Evolutionary conservation across 2,888 invertebrate species (phyloP).

Genomic region (Drosophila yooni): DNA sequence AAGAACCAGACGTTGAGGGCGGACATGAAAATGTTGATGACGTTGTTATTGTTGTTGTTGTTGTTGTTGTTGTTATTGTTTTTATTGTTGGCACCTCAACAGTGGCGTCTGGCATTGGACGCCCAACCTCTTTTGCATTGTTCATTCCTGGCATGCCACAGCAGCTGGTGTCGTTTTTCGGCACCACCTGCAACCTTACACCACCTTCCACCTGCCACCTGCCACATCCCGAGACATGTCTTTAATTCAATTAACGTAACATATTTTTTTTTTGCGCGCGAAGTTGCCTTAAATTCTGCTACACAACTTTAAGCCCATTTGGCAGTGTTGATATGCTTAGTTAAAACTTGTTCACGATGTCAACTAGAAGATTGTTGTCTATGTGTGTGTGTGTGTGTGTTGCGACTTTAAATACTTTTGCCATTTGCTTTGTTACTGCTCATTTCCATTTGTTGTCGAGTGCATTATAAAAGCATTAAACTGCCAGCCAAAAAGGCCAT

Average conservation of each 20-base stretch:
- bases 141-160: conserved; percentile 75
- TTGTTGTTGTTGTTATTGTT: conserved; percentile 22
- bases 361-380: conserved; percentile 1
- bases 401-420: conserved; percentile 55
- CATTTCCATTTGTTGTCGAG: conserved; percentile 53
- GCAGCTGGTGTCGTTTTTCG: conserved; percentile 66
- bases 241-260: conserved; percentile 72
- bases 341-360: conserved; percentile 17
- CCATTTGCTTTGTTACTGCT: conserved; percentile 50
- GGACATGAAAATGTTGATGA: conserved; percentile 44
- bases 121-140: conserved; percentile 28
- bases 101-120: conserved; percentile 57
- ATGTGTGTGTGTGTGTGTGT: not conserved
- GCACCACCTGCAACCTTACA: conserved; percentile 8
- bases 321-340: conserved; percentile 7
- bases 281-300: conserved; percentile 27
- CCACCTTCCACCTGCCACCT: not conserved
- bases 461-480: conserved; percentile 78
- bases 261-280: conserved; percentile 27
- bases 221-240: conserved; percentile 18
- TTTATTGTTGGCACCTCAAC: conserved; percentile 36
- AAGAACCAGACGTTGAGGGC: conserved; percentile 24
- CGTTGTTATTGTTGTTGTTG: conserved; percentile 50
- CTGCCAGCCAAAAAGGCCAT: conserved; percentile 65
- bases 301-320: conserved; percentile 24